phyloP scores from a whole-genome alignment of 2,797 vertebrate genomes.

The Trachurus trachurus region DNA sequence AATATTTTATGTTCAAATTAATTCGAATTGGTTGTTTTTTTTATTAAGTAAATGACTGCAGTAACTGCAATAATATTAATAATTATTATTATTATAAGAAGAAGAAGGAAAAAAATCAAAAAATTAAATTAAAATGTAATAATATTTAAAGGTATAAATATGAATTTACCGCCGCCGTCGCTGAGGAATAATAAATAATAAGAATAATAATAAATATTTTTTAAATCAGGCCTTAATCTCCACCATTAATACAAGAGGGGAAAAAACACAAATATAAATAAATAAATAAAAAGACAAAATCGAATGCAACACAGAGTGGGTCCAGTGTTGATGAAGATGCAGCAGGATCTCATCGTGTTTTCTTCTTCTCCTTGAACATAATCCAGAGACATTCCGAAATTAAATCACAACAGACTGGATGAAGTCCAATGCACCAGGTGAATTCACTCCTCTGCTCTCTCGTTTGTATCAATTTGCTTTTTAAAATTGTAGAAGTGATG shows the following conservation, averaged over 20 bases:
- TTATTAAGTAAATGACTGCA: not conserved
- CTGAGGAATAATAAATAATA: not conserved
- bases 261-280: not conserved
- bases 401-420: not conserved
- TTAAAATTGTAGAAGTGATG: not conserved
- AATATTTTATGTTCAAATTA: not conserved
- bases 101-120: no score
- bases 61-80: not conserved
- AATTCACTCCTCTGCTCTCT: not conserved
- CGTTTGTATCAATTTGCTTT: not conserved
- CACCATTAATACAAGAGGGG: not conserved
- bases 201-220: no score
- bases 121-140: not conserved
- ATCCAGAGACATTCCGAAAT: not conserved
- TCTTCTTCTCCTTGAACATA: not conserved
- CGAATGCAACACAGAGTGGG: not conserved
- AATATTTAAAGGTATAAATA: not conserved
- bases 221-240: not conserved
- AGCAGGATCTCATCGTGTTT: not conserved
- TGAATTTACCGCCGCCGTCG: not conserved
- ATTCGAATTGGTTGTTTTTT: not conserved
- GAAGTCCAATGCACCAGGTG: not conserved
- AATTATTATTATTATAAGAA: not conserved
- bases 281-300: not conserved
- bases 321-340: not conserved